Base-by-base conservation (phyloP, 2,888 invertebrate species). In the Pandemis cinnamomeana region DNA sequence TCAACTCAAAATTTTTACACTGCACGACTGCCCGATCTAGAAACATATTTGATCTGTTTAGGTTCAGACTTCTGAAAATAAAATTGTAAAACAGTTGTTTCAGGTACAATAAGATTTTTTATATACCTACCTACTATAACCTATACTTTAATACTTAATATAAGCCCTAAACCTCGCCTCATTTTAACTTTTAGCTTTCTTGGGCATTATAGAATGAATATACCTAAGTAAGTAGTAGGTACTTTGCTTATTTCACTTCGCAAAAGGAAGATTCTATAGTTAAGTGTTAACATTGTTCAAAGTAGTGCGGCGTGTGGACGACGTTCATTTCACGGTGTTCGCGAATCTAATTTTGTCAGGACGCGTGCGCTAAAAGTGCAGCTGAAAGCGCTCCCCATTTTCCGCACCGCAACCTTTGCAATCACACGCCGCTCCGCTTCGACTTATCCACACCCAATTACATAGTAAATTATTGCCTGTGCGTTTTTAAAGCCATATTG, bases 321-420 rank as follows among this genome's bases (percentile, higher is more conserved):
- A 72, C 67, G 64, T 75, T 77, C 75, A 77, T 77, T 77, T 77
- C 76, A 75, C 77, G 77, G 75, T 76, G 44, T 68, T 71, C 67
- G 68, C 61, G 67, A 73, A 75, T 36, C 75, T 77, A 76, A 77
- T 75, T 77, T 72, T 55, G 73, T 74, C 61, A 71, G 68, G 66
- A 67, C 75, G 72, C 74, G 61, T 72, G 72, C 74, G 77, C 80
- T 81, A 83, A 82, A 82, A 82, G 83, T 83, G 83, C 82, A 82
- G 75, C 69, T 75, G 75, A 72, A 72, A 67, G 71, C 71, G 76
- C 76, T 77, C 73, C 78, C 82, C 78, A 82, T 82, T 82, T 83
- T 82, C 82, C 81, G 80, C 83, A 44, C 79, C 72, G 76, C 77
- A 72, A 75, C 77, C 76, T 80, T 77, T 78, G 77, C 81, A 82